phyloP scores from a whole-genome alignment of 2,113 vertebrate genomes.

The Rhinoderma darwinii region DNA sequence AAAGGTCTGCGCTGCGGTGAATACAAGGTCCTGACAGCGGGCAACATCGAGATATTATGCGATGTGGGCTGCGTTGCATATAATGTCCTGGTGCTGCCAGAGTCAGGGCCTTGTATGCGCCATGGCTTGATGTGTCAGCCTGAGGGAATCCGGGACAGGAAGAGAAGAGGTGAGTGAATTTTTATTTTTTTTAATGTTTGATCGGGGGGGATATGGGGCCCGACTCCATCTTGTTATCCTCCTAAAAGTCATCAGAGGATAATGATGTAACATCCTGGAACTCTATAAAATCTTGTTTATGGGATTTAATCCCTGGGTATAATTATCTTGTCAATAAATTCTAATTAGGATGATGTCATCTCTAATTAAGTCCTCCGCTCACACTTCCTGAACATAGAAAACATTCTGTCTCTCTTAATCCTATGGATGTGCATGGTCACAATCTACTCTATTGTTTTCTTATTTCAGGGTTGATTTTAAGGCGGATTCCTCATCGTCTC shows the following conservation, averaged over 20 bases:
- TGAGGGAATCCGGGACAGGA: too few relatives aligned
- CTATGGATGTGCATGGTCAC: background rate
- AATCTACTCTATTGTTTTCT: background rate
- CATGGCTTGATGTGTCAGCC: too few relatives aligned
- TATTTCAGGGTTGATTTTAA: background rate
- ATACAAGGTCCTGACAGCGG: too few relatives aligned
- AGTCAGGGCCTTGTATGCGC: too few relatives aligned
- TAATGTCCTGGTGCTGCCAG: too few relatives aligned
- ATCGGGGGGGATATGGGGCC: too few relatives aligned
- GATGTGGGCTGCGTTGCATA: too few relatives aligned
- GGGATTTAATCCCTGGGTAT: background rate
- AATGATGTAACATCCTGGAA: constrained; percentile 50
- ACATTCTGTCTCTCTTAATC: constrained; percentile 26
- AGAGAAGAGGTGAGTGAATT: too few relatives aligned
- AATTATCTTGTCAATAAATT: constrained; percentile 49
- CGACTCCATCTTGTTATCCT: too few relatives aligned
- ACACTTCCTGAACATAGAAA: constrained; percentile 49
- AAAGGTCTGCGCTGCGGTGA: too few relatives aligned
- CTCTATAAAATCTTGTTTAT: constrained; percentile 27
- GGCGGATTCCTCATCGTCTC: background rate
- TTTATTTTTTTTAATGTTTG: too few relatives aligned
- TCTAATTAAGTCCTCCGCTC: constrained; percentile 16
- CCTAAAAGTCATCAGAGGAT: background rate
- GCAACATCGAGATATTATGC: too few relatives aligned
- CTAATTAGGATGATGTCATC: constrained; percentile 38